Evolutionary conservation across 2,888 invertebrate species (phyloP), one percentile per base, ranked within the genome.

Genomic region (Caenorhabditis japonica): DNA sequence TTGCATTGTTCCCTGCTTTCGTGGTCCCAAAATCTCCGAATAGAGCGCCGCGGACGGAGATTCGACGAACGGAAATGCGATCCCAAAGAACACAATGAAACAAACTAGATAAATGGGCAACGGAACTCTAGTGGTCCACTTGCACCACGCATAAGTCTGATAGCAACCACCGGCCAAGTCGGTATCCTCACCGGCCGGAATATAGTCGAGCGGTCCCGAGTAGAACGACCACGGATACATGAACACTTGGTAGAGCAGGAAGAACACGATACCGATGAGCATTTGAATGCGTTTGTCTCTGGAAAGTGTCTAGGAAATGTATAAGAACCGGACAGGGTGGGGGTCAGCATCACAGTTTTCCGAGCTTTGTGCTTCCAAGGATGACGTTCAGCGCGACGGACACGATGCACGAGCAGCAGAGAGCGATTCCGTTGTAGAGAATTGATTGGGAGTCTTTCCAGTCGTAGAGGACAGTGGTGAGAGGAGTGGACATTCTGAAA

Each of bases 141-240:
- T 60, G 39, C 79, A 79, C 79, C 79, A 79, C 25, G 55, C 43
- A 44, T 75, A 79, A 7, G 44, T 44, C 19, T 62, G 62, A 44
- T 71, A 52, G 43, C 79, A 79, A 23, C 79, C 76, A 13, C 79
- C 79, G 17, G 71, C 64, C 19, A 59, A 43, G 27, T 62, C 70
- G 10, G 79, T 75, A 13, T 77, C 69, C 27, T 75, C 62, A 10
- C 73, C 76, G 21, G 36, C 43, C 4, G 64, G 64, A 21, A 55
- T 46, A 25, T 58, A 71, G 21, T 76, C 59, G 39, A 78, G 52
- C 10, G 69, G 69, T 39, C 75, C 69, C 17, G 73, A 70, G 52
- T 78, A 78, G 60, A 78, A 75, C n/a, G 53, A 47, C 75, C 73
- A 78, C n/a, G 75, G 73, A 27, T 75, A 75, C 60, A 69, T 72